Percentiles rank a stretch among this genome's conserved stretches.
phyloP scores from a whole-genome alignment of 2,888 invertebrate species.

The Oasisia sp. region DNA sequence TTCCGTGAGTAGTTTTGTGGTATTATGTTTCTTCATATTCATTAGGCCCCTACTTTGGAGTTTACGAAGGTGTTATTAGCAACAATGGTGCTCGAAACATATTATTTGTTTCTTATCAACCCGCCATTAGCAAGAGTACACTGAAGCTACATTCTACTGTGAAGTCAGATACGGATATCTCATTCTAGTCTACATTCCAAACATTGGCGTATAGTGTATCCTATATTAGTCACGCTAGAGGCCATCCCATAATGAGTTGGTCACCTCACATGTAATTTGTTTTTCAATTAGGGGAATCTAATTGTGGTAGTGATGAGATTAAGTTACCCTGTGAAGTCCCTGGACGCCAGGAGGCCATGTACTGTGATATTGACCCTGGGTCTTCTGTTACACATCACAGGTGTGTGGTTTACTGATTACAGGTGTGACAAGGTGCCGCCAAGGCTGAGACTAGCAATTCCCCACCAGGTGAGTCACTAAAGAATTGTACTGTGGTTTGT shows the following conservation, averaged over 20 bases:
- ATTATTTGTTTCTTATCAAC: background rate
- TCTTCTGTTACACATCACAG: background rate
- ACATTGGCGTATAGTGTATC: background rate
- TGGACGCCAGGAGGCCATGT: background rate
- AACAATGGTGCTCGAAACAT: background rate
- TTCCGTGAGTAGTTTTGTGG: no score
- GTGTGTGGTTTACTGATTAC: background rate
- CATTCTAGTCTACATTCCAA: background rate
- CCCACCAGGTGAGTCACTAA: background rate
- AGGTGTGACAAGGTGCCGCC: background rate
- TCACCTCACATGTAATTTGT: background rate
- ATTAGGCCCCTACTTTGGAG: no score
- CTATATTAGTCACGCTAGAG: background rate
- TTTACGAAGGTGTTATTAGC: background rate
- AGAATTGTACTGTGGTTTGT: background rate
- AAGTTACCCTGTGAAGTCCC: background rate
- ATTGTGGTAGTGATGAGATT: background rate
- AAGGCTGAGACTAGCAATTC: background rate
- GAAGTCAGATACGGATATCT: background rate
- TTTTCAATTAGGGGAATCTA: conserved; percentile 17
- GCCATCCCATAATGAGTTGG: background rate
- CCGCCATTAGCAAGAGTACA: background rate
- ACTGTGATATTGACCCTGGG: background rate
- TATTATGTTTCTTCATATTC: no score
- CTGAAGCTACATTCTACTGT: background rate